phyloP scores from a whole-genome alignment of 2,113 vertebrate genomes.

The Aphyosemion australe region DNA sequence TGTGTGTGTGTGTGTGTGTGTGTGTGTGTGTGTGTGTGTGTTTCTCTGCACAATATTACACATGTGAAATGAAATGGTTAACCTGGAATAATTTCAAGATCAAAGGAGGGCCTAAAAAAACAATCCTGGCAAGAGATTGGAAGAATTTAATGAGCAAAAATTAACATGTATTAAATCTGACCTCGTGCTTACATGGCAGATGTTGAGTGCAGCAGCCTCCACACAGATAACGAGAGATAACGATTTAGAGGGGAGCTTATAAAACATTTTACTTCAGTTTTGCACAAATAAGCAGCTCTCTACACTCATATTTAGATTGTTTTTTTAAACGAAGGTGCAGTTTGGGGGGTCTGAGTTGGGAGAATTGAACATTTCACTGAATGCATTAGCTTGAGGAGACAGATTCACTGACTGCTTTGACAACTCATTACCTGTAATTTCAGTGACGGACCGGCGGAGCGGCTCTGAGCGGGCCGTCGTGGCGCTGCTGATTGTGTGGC shows the following conservation, averaged over 20 bases:
- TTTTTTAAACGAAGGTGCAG: background rate
- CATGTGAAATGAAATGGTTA: constrained; percentile 71
- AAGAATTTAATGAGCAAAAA: constrained; percentile 82
- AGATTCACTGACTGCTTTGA: constrained; percentile 72
- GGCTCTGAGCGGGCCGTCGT: constrained; percentile 61
- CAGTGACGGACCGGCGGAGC: constrained; percentile 73
- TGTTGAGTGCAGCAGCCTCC: constrained; percentile 65
- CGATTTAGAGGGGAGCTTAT: background rate
- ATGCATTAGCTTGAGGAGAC: constrained; percentile 65
- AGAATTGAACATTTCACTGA: constrained; percentile 47
- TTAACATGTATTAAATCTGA: constrained; percentile 84
- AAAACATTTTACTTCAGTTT: background rate
- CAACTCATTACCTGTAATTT: constrained; percentile 85
- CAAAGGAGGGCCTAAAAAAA: constrained; percentile 76
- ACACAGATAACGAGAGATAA: constrained; percentile 14
- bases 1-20: background rate
- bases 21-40: background rate
- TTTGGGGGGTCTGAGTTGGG: constrained; percentile 23
- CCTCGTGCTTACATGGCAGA: constrained; percentile 77
- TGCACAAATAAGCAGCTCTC: background rate
- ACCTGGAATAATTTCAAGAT: constrained; percentile 79
- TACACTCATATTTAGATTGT: background rate
- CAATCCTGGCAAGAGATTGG: constrained; percentile 75
- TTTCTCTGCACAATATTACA: constrained; percentile 26
- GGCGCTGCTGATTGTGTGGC: constrained; percentile 58